phyloP scores from a whole-genome alignment of 2,797 vertebrate species.

The Molossus molossus region DNA sequence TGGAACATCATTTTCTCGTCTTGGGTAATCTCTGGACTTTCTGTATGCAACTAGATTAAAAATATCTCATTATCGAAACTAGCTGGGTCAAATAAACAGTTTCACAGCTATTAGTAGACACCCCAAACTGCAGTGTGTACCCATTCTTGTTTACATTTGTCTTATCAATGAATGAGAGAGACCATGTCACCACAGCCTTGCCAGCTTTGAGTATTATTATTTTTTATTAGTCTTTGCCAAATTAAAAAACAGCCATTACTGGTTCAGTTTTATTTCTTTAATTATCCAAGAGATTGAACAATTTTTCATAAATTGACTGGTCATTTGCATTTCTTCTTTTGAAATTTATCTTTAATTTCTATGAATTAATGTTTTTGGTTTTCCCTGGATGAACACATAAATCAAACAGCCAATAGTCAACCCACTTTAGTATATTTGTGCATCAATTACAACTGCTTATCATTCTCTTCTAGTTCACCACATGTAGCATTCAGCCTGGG shows the following conservation, averaged over 20 bases:
- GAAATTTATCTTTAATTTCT: slow-evolving; percentile 69
- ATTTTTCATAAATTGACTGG: slow-evolving; percentile 68
- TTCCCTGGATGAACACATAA: slow-evolving; percentile 40
- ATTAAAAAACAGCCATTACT: slow-evolving; percentile 64
- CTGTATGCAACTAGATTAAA: not conserved
- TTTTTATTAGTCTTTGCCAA: slow-evolving; percentile 67
- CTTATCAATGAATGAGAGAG: not conserved
- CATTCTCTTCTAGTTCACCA: not conserved
- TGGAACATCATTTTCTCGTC: not conserved
- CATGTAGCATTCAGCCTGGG: not conserved
- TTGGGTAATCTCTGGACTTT: not conserved
- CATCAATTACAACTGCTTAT: accelerated
- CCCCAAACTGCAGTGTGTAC: not conserved
- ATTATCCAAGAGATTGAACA: slow-evolving; percentile 57
- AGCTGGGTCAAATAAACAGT: not conserved
- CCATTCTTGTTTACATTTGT: not conserved
- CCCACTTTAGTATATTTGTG: not conserved
- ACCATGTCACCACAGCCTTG: slow-evolving; percentile 24
- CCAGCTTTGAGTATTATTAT: slow-evolving; percentile 54
- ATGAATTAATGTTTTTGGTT: slow-evolving; percentile 45
- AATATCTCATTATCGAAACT: not conserved
- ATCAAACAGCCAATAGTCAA: not conserved
- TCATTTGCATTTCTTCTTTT: slow-evolving; percentile 70
- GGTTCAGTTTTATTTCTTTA: slow-evolving; percentile 74
- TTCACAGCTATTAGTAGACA: not conserved